Percentiles rank a stretch among this genome's conserved stretches.
Conservation (phyloP, 2,797 vertebrate species). For the Muscicapa striata region DNA sequence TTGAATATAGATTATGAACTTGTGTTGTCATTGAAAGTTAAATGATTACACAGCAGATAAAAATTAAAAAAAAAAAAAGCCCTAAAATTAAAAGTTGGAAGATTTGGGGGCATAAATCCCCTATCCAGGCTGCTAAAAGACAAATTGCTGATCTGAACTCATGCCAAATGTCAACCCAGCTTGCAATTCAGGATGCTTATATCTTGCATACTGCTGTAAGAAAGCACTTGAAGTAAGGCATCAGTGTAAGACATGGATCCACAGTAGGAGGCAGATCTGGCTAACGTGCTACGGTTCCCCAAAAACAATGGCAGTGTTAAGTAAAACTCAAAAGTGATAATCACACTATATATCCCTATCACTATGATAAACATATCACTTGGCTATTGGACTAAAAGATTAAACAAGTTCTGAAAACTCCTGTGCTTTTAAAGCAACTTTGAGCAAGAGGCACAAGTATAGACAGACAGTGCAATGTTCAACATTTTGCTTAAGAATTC, state of each 20-base stretch:
- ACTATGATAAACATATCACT: no score
- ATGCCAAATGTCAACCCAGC: neutral
- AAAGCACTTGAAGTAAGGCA: neutral
- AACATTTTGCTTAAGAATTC: neutral
- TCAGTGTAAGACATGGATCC: neutral
- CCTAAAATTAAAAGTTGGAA: neutral
- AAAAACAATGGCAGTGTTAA: neutral
- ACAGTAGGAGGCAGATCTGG: neutral
- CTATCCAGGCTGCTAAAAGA: neutral
- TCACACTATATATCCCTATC: neutral
- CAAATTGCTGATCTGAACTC: neutral
- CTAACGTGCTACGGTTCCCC: neutral
- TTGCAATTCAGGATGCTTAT: neutral
- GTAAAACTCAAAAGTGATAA: neutral
- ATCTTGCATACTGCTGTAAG: neutral
- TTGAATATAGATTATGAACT: neutral
- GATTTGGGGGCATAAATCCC: neutral
- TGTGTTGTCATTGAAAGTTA: neutral
- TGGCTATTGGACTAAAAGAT: neutral
- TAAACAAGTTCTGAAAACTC: neutral
- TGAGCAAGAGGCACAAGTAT: fast-evolving
- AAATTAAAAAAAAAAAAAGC: neutral
- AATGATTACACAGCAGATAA: neutral
- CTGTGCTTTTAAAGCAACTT: neutral
- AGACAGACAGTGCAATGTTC: neutral